Conservation (phyloP, 2,797 vertebrate species). For the Chiroxiphia lanceolata region DNA sequence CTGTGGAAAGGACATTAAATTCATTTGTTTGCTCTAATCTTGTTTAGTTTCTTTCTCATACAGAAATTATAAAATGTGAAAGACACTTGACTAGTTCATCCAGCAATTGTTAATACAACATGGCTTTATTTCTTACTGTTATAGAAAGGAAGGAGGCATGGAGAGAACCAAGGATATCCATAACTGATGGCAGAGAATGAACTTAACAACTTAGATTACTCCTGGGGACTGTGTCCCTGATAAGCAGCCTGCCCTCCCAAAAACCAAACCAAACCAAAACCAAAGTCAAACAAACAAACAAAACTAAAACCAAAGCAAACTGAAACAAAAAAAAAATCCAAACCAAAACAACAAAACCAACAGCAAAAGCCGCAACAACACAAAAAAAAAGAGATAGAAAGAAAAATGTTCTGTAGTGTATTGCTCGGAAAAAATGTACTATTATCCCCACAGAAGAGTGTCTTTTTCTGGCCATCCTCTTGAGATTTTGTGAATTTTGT, state of each 20-base stretch:
- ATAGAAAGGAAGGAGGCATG: not conserved
- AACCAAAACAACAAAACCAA: not conserved
- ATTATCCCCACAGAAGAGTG: rapidly evolving
- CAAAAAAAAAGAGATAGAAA: not conserved
- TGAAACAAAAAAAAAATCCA: not conserved
- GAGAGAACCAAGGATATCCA: not conserved
- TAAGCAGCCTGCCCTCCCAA: rapidly evolving
- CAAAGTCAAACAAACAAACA: not conserved
- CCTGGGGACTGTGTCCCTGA: not conserved
- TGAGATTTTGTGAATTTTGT: not conserved
- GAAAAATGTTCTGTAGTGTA: not conserved
- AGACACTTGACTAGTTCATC: not conserved
- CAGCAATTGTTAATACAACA: not conserved
- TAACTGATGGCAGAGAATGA: not conserved
- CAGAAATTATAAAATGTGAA: not conserved
- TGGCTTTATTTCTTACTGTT: not conserved
- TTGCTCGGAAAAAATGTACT: not conserved
- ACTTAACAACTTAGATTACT: not conserved
- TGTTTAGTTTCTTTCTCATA: not conserved
- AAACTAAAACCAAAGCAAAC: too few relatives aligned
- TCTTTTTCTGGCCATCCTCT: not conserved
- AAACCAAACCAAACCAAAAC: not conserved
- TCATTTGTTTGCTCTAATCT: not conserved
- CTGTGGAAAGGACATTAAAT: not conserved
- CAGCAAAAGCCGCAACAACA: not conserved